These are phyloP conservation scores for Ictidomys tridecemlineatus DNA, from an alignment of 2,113 vertebrate species.

Conservation along the genomic window DNA sequence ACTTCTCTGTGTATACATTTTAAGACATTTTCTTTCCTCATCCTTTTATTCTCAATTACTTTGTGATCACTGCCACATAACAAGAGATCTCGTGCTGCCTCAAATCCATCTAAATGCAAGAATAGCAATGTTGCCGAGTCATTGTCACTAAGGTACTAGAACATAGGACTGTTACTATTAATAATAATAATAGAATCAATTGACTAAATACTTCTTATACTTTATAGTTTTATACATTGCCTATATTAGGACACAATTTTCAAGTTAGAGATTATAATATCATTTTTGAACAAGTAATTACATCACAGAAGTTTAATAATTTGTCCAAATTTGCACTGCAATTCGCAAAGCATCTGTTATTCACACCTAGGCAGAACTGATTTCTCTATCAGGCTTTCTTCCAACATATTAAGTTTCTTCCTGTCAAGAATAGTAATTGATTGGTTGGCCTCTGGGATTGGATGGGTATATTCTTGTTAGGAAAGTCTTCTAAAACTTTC, in stretches of 20 bases:
- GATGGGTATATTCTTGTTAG: neutral
- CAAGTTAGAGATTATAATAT: neutral
- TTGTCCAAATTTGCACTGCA: neutral
- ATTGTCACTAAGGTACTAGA: neutral
- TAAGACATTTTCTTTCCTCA: neutral
- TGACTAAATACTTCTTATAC: neutral
- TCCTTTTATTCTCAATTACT: neutral
- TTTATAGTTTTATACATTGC: neutral
- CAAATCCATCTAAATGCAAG: neutral
- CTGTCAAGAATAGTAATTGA: neutral
- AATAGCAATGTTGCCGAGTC: neutral
- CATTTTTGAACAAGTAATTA: neutral
- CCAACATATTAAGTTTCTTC: neutral
- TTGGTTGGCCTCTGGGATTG: neutral
- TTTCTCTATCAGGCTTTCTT: neutral
- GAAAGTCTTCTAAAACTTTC: neutral
- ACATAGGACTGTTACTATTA: neutral
- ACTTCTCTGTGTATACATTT: neutral
- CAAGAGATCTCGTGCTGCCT: neutral
- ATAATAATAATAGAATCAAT: neutral
- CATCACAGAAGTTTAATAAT: neutral
- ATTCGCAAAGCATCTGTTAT: neutral
- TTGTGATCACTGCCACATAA: neutral
- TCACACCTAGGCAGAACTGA: neutral
- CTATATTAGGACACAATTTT: neutral